Evolutionary conservation across 2,888 invertebrate species (phyloP).

Genomic region (Agrotis segetum): DNA sequence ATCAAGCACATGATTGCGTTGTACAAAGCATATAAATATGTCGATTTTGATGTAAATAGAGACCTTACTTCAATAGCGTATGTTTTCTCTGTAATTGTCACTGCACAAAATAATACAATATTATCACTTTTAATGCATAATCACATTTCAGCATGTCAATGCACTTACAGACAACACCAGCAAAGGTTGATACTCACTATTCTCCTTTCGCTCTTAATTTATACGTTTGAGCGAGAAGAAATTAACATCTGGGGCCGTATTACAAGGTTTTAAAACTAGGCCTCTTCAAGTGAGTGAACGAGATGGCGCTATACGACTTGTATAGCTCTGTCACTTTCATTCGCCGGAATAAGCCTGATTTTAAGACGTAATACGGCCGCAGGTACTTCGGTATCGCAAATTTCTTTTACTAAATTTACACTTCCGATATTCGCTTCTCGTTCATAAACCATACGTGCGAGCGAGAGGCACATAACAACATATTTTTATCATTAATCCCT

Average conservation of each 20-base stretch:
- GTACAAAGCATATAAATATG: not conserved
- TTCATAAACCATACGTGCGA: conserved; percentile 2
- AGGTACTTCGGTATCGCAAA: too few relatives aligned
- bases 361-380: too few relatives aligned
- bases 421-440: not conserved
- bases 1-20: not conserved
- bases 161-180: not conserved
- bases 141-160: conserved; percentile 16
- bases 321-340: too few relatives aligned
- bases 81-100: not conserved
- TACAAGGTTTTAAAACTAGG: too few relatives aligned
- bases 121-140: not conserved
- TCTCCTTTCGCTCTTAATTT: not conserved
- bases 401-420: not conserved
- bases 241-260: not conserved
- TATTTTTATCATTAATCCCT: not conserved
- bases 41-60: conserved; percentile 12
- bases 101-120: not conserved
- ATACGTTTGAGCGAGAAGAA: not conserved
- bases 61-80: not conserved
- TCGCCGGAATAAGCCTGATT: too few relatives aligned
- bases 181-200: not conserved
- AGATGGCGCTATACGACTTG: too few relatives aligned
- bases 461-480: not conserved
- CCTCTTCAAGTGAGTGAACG: too few relatives aligned